Percentiles rank a stretch among this genome's conserved stretches.
These are phyloP conservation scores for Macquaria ambigua DNA, from an alignment of 2,113 vertebrate species.

Conservation along the genomic window DNA sequence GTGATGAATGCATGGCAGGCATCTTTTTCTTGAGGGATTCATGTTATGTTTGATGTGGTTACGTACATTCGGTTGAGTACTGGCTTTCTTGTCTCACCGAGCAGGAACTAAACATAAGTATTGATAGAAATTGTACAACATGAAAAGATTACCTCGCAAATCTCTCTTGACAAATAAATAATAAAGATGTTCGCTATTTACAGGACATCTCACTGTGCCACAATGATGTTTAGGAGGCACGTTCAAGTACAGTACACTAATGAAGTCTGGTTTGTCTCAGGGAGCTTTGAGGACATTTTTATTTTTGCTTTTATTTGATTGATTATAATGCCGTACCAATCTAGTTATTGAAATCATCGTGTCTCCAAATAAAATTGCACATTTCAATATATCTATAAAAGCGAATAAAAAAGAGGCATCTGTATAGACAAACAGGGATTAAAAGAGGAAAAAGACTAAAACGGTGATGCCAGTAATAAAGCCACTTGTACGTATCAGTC, in stretches of 20 bases:
- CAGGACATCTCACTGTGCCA: neutral
- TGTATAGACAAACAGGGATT: neutral
- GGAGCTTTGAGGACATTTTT: no score
- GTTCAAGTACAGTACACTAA: neutral
- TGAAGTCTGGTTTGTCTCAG: no score
- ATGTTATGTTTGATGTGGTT: conserved; percentile 49
- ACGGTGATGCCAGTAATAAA: neutral
- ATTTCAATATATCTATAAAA: no score
- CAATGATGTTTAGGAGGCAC: neutral
- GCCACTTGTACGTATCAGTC: neutral
- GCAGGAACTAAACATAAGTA: neutral
- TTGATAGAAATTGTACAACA: neutral
- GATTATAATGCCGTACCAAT: no score
- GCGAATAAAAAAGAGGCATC: no score
- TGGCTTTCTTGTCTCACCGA: conserved; percentile 34
- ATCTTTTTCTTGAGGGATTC: conserved; percentile 10
- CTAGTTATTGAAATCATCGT: no score
- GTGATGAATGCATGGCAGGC: neutral
- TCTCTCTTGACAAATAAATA: neutral
- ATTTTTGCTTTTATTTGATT: no score
- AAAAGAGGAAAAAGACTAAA: neutral
- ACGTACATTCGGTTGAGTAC: conserved; percentile 29
- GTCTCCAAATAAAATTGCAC: no score
- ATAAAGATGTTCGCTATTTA: neutral
- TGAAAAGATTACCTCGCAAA: neutral